Evolutionary conservation across 2,113 vertebrate species (phyloP).

Genomic region (Cochlearius cochlearius): DNA sequence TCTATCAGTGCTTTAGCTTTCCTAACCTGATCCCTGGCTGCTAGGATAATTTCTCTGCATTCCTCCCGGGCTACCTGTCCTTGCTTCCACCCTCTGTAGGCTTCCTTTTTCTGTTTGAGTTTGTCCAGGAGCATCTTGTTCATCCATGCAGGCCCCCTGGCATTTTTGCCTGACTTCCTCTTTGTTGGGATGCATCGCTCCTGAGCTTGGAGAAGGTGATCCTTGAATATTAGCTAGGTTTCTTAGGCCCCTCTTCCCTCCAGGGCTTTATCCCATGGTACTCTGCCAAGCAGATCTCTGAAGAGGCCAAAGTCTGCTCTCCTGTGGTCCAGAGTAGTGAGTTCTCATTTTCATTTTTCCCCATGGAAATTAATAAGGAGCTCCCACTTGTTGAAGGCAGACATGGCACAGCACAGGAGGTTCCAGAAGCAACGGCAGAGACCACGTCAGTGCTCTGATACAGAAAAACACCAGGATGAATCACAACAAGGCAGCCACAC

Average conservation of each 20-base stretch:
- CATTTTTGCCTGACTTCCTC: background rate
- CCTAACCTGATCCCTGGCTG: background rate
- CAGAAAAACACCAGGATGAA: background rate
- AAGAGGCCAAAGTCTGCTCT: background rate
- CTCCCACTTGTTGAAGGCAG: background rate
- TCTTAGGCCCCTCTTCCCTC: background rate
- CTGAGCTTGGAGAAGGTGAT: background rate
- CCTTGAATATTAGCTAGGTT: background rate
- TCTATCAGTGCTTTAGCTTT: background rate
- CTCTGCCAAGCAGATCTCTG: background rate
- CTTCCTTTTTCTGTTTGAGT: background rate
- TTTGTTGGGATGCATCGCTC: background rate
- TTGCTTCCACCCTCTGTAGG: background rate
- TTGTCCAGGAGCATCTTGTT: background rate
- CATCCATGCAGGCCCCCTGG: background rate
- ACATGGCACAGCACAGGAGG: background rate
- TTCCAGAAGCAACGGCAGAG: background rate
- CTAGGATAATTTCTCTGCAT: background rate
- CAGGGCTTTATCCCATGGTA: background rate
- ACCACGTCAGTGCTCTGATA: rapidly evolving
- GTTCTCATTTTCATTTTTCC: background rate
- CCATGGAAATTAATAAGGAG: background rate
- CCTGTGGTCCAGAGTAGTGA: background rate
- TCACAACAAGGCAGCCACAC: background rate
- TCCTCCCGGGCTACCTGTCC: background rate